Conservation (phyloP, 2,888 invertebrate species). For the Orgyia antiqua region DNA sequence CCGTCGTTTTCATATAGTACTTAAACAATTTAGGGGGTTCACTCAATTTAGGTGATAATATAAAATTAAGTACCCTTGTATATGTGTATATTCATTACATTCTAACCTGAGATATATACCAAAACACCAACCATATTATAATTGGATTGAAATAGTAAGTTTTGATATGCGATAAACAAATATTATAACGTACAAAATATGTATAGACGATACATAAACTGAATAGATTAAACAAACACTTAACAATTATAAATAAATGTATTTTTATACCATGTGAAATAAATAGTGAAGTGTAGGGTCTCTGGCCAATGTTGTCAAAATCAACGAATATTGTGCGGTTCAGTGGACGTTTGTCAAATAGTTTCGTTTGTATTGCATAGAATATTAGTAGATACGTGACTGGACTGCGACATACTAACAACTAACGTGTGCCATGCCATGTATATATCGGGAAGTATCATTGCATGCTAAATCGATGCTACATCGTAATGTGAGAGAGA, state of each 20-base stretch:
- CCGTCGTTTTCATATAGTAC: slow-evolving; percentile 37
- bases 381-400: too few species aligned
- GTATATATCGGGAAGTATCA: too few species aligned
- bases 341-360: slow-evolving; percentile 38
- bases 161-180: slow-evolving; percentile 63
- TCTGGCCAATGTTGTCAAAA: slow-evolving; percentile 48
- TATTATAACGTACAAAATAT: slow-evolving; percentile 70
- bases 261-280: slow-evolving; percentile 69
- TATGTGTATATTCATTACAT: slow-evolving; percentile 20
- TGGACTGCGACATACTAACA: slow-evolving; percentile 21
- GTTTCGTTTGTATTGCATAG: slow-evolving; percentile 42
- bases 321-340: slow-evolving; percentile 28
- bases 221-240: slow-evolving; percentile 37
- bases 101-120: slow-evolving; percentile 15
- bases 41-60: slow-evolving; percentile 36
- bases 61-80: slow-evolving; percentile 22
- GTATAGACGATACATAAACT: slow-evolving; percentile 57
- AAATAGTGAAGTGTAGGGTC: slow-evolving; percentile 54
- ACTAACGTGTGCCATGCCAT: slow-evolving; percentile 8
- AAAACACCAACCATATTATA: slow-evolving; percentile 44
- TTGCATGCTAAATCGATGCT: too few species aligned
- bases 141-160: slow-evolving; percentile 46
- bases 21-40: slow-evolving; percentile 44
- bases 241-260: slow-evolving; percentile 45
- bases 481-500: too few species aligned